Evolutionary conservation across 1,140 invertebrate genomes (phyloP), one percentile per base, ranked within the genome.

Genomic region (Ostrea edulis): DNA sequence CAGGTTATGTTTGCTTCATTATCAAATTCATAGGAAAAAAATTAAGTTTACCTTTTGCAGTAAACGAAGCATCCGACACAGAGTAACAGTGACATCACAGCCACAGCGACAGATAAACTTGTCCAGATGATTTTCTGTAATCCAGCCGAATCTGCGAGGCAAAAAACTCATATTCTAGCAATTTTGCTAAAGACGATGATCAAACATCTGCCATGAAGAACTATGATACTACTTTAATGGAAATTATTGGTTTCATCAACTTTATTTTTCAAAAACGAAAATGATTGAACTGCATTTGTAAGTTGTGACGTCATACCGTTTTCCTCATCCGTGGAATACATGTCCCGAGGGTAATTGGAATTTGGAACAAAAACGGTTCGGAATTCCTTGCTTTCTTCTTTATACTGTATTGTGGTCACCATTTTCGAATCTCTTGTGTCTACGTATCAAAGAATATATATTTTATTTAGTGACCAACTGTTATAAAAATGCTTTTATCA

Each of bases 11-110:
- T 44, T 5, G 35, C 35, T 44, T 2, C 35, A 44, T 44, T 44
- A 2, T 44, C 35, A 44, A 44, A 2, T 44, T 44, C 35, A 44
- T 5, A 44, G 35, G 2, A 1, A 44, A 44, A 44, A 44, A n/a
- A n/a, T n/a, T 1, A 44, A 62, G 17, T 20, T 77, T 77, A 77
- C 68, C 68, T 77, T 77, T 35, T 77, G 68, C 68, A 77, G 25
- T 29, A 77, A 35, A 77, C 35, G 14, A 77, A 29, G 22, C 22
- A 12, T 3, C 68, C 68, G 14, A 77, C 29, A 25, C 68, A 77
- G 14, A 77, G 2, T 29, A 9, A 77, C 25, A 77, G 12, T 25
- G 68, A 12, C 68, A 77, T 77, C 9, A 77, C 68, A 14, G 9
- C 68, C 22, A 77, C 29, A 14, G 68, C 25, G 25, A 35, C 25